Evolutionary conservation across 2,888 invertebrate species (phyloP), one percentile per base, ranked within the genome.

Genomic region (Ephialtes manifestator): DNA sequence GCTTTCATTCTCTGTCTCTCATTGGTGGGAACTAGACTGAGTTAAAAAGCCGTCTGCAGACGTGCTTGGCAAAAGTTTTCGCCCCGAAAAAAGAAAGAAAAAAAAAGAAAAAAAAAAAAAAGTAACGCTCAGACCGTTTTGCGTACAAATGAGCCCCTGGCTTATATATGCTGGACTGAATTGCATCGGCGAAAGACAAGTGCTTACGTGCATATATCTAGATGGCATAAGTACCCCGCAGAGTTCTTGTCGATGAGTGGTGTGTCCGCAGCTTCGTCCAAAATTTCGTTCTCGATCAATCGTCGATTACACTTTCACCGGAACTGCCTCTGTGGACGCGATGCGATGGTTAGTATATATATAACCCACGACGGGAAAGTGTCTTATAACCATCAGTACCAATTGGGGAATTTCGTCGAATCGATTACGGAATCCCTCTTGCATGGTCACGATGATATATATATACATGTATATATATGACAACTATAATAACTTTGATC

Each of bases 271-370:
- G 24, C 11, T 20, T 18, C 20, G 20, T 8, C 24, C 51, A 76
- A 76, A 76, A 74, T 80, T 65, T 63, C 15, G 43, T 80, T 72
- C n/a, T 80, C 79, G 79, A 71, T 80, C 63, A 53, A 51, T 70
- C 76, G 76, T 35, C 70, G 70, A 70, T 55, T 72, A 63, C 53
- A 84, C 84, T 84, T 84, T 84, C 84, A 84, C 84, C 81, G 60
- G 76, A 80, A 63, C 63, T 46, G 58, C 51, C 53, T 53, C 20
- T 53, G 60, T 58, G 58, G 60, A 51, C 20, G 20, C 18, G 39
- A 39, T 31, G 28, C 35, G 35, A 15, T 35, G 35, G 35, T 39
- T 4, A 18, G 63, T n/a, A 31, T 39, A 39, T 39, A 39, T 39
- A 10, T 10, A 24, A 39, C 24, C 65, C 39, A 10, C 55, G 39